Conservation (phyloP, 2,113 vertebrate species). For the Halichoerus grypus region DNA sequence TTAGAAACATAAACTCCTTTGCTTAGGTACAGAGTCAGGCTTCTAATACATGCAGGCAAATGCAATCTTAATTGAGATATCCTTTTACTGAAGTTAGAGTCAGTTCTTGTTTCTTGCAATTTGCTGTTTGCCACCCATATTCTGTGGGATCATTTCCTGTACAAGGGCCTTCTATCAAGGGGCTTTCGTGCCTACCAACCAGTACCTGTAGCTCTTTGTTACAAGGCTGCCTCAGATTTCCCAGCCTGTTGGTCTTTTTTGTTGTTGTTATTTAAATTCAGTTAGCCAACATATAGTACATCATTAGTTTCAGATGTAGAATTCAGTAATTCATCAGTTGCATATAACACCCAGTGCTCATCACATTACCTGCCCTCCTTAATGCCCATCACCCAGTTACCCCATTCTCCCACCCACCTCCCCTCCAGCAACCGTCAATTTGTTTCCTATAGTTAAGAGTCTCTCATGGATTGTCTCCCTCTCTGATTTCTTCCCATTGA, state of each 20-base stretch:
- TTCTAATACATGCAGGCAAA: background rate
- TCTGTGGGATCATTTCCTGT: background rate
- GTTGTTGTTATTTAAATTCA: background rate
- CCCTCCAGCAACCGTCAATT: background rate
- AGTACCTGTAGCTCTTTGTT: background rate
- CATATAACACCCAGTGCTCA: background rate
- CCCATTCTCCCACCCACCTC: background rate
- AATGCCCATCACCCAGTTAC: background rate
- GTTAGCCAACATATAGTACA: background rate
- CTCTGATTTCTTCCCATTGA: background rate
- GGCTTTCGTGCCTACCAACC: background rate
- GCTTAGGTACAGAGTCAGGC: background rate
- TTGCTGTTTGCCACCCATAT: background rate
- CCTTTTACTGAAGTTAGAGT: background rate
- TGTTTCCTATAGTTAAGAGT: background rate
- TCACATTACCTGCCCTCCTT: background rate
- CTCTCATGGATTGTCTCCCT: background rate
- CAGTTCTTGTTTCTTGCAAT: background rate
- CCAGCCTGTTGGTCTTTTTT: background rate
- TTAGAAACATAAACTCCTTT: background rate
- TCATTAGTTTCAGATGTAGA: background rate
- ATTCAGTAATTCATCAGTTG: background rate
- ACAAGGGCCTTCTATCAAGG: background rate
- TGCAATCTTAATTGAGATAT: background rate
- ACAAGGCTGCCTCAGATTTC: background rate